Base-by-base conservation (phyloP, 1,140 invertebrate species). In the Samia ricini region DNA sequence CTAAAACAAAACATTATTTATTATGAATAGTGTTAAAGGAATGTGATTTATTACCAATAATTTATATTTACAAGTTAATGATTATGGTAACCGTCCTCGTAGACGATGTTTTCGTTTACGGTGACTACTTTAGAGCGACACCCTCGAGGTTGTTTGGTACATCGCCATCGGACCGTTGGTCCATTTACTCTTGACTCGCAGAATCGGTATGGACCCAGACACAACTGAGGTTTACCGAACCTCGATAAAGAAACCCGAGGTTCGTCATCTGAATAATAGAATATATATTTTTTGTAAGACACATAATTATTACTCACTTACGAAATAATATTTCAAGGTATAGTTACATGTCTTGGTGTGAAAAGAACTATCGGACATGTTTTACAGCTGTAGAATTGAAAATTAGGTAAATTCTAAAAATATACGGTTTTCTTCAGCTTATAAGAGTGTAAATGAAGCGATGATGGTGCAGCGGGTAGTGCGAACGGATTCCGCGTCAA, bases 181-280 rank as follows among this genome's bases (percentile, higher is more conserved):
- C 50, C 36, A 5, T 62, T 26, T 48, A n/a, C 4, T 19, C 12
- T 20, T 8, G 21, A 8, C 10, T 59, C 33, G 24, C 79, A 75
- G 33, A 74, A 82, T 23, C 68, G 54, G 56, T 78, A 61, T 2
- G 7, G 20, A 0, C 79, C 77, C 21, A 75, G 48, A 22, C 71
- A 63, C 5, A 82, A 49, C 21, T 71, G 65, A 12, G 72, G 74
- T 2, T 64, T 64, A 2, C 77, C 77, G 42, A 66, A 20, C 54
- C 61, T 66, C 23, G 76, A 76, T 15, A 54, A 6, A 29, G 60
- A 52, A 58, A 61, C 58, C 8, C 26, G 29, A 21, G 54, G 60
- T 2, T 8, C 55, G 2, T 0, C 42, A 22, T 29, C 59, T 61
- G 36, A 18, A 58, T 57, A 61, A 52, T 1, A 58, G 57, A 12